Base-by-base conservation (phyloP, 2,797 vertebrate species). In the Syncerus caffer region DNA sequence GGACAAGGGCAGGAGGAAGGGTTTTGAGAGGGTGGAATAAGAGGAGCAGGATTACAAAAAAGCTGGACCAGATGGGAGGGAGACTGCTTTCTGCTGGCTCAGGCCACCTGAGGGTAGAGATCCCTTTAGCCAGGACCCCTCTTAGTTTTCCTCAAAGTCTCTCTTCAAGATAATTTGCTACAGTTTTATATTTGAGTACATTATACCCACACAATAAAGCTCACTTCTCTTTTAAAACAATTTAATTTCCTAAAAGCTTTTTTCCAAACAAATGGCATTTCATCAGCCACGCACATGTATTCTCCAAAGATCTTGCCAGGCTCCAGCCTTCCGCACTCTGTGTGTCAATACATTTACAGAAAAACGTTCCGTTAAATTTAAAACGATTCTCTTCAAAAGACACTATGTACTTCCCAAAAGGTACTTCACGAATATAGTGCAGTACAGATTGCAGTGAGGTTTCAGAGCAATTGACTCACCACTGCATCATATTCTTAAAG, bases 261-360 rank as follows among this genome's bases (percentile, higher is more conserved):
- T 71, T 93, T 62, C 79, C 79, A 95, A 84, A 94, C 34, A 84
- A 96, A 96, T 51, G n/a, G 55, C 15, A 1, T 80, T 95, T 76
- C 58, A 76, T 80, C 85, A 96, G 67, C 19, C 86, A 53, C 4
- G 0, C 19, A n/a, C 82, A 67, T 0, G 27, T 86, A 93, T 93
- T 96, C 80, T 74, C 92, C 74, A 91, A 96, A 97, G 58, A 89
- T 92, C 50, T 88, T 91, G 64, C 76, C 79, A 92, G 88, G 27
- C 76, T 93, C 76, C 84, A 13, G 67, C 93, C 92, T 97, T 93
- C 91, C 95, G 89, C 71, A 80, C 86, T 94, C 76, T 93, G n/a
- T 92, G 15, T 98, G 95, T 98, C 97, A 97, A 93, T 97, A 97
- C 95, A 92, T 96, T 98, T 95, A 97, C 76, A 92, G 95, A 92